Percentiles rank a stretch among this genome's conserved stretches.
phyloP scores from a whole-genome alignment of 2,797 vertebrate species.

The Amblyraja radiata region DNA sequence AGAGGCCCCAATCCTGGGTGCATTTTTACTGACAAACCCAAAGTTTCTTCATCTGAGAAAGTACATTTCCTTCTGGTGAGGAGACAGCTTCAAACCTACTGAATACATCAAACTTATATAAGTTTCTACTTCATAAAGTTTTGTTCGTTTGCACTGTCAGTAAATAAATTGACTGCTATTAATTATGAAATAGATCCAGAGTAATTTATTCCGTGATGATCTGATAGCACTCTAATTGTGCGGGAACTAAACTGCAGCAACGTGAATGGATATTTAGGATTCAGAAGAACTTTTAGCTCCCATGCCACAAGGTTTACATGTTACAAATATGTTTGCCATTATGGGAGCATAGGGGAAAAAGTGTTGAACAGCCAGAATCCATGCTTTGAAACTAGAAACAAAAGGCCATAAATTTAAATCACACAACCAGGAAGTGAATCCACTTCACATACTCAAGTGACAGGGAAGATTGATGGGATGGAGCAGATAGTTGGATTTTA shows the following conservation, averaged over 20 bases:
- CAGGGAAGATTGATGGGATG: background rate
- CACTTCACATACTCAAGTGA: background rate
- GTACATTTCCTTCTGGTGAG: background rate
- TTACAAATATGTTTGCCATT: background rate
- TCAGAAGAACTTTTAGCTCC: background rate
- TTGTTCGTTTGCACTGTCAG: background rate
- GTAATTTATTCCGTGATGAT: background rate
- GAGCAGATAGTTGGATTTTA: background rate
- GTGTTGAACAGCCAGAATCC: background rate
- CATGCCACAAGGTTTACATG: background rate
- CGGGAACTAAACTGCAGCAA: background rate
- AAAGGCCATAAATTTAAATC: background rate
- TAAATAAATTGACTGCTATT: background rate
- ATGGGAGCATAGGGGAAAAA: background rate
- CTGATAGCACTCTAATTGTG: background rate
- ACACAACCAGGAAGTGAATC: background rate
- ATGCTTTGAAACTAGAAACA: background rate
- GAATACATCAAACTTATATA: background rate
- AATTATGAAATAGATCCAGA: background rate
- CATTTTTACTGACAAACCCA: background rate
- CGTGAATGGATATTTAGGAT: background rate
- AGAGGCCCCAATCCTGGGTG: background rate
- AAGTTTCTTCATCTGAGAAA: background rate
- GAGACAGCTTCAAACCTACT: background rate
- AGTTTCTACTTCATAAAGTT: background rate